Conservation (phyloP, 2,888 invertebrate genomes). For the Ophioninae sp. region DNA sequence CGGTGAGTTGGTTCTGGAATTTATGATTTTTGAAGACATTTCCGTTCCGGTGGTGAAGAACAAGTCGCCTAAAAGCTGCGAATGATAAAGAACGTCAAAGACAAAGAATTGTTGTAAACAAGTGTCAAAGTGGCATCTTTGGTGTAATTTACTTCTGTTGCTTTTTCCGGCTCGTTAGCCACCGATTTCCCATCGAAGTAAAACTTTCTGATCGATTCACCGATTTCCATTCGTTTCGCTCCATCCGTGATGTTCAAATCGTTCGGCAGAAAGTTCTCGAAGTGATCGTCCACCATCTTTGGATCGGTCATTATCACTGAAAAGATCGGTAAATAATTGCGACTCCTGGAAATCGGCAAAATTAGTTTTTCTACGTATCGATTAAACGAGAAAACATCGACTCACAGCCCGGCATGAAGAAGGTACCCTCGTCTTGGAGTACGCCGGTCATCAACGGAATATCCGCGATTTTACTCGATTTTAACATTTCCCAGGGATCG, state of each 20-base stretch:
- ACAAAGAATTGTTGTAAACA: constrained; percentile 2
- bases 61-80: constrained; percentile 72
- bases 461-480: constrained; percentile 73
- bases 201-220: constrained; percentile 70
- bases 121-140: neutral
- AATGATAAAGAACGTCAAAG: neutral
- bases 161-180: constrained; percentile 66
- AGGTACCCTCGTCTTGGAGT: constrained; percentile 68
- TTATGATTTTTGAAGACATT: constrained; percentile 72
- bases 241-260: constrained; percentile 75
- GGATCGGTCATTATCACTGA: constrained; percentile 68
- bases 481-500: constrained; percentile 76
- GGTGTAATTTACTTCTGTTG: constrained; percentile 50
- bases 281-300: constrained; percentile 71
- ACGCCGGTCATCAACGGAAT: constrained; percentile 75
- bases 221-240: constrained; percentile 63
- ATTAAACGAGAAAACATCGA: neutral
- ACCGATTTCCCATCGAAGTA: constrained; percentile 74
- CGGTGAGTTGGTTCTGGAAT: constrained; percentile 69
- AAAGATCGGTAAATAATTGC: neutral
- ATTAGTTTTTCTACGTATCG: neutral
- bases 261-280: constrained; percentile 73
- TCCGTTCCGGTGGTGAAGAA: constrained; percentile 65
- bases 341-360: neutral
- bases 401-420: constrained; percentile 68